Evolutionary conservation across 2,113 vertebrate genomes (phyloP).

Genomic region (Peromyscus leucopus): DNA sequence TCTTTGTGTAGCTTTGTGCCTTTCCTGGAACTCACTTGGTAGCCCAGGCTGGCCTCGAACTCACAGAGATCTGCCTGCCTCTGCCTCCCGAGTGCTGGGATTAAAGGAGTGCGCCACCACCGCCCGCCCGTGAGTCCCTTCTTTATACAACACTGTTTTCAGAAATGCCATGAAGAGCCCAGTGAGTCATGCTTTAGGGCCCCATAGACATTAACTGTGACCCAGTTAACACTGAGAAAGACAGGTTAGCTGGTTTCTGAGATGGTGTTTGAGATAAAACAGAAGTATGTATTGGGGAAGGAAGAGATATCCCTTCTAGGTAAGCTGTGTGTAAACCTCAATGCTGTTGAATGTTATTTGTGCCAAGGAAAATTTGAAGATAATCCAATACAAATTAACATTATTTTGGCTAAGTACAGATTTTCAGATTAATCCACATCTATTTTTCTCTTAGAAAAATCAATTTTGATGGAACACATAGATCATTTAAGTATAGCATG

Average conservation of each 20-base stretch:
- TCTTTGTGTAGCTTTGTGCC: too few species aligned
- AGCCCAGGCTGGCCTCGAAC: too few species aligned
- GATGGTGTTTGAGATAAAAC: not conserved
- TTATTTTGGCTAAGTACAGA: conserved; percentile 33
- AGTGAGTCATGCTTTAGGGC: not conserved
- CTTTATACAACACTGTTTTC: too few species aligned
- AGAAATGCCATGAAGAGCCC: not conserved
- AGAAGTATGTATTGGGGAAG: not conserved
- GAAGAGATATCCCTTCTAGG: not conserved
- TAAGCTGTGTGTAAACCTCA: not conserved
- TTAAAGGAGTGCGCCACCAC: too few species aligned
- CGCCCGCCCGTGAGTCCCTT: not conserved
- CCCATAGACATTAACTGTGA: not conserved
- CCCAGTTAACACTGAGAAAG: not conserved
- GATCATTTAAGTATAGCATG: not conserved
- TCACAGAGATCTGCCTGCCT: too few species aligned
- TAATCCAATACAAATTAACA: conserved; percentile 39
- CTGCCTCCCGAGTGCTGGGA: too few species aligned
- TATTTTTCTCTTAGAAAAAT: conserved; percentile 25
- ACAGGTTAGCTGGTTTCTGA: not conserved
- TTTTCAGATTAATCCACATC: conserved; percentile 48
- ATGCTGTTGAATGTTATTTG: not conserved
- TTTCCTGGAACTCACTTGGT: too few species aligned
- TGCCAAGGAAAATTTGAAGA: conserved; percentile 46
- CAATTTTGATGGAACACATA: conserved; percentile 53